Conservation (phyloP, 2,113 vertebrate genomes). For the Bos indicus region DNA sequence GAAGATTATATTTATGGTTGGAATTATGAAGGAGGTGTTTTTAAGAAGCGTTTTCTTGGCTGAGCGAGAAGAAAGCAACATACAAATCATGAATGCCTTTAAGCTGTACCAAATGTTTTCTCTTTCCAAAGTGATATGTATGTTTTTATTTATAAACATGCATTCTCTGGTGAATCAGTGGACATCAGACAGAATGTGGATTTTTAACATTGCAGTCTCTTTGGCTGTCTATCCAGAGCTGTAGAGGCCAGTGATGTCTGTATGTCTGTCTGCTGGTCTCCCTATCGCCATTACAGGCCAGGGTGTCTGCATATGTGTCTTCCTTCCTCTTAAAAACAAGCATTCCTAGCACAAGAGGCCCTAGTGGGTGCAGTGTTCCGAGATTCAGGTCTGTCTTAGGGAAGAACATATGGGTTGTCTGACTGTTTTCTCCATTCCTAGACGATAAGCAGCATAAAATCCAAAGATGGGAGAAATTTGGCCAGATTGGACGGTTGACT, state of each 20-base stretch:
- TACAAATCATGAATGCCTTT: not conserved
- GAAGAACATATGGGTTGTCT: not conserved
- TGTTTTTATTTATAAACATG: not conserved
- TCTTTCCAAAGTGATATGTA: not conserved
- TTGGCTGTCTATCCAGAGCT: not conserved
- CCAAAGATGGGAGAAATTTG: not conserved
- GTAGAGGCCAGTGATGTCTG: not conserved
- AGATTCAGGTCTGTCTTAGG: not conserved
- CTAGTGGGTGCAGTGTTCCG: fast-evolving
- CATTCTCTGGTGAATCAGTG: not conserved
- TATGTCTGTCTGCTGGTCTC: not conserved
- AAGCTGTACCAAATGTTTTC: not conserved
- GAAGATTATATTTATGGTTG: not conserved
- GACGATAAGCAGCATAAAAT: not conserved
- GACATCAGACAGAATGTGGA: not conserved
- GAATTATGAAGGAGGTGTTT: not conserved
- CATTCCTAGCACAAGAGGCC: not conserved
- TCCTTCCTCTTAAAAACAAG: not conserved
- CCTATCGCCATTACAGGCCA: not conserved
- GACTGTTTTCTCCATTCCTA: not conserved
- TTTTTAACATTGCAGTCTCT: not conserved
- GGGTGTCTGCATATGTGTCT: not conserved
- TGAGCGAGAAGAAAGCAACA: not conserved
- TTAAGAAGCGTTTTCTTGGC: not conserved
- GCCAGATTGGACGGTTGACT: not conserved